phyloP scores from a whole-genome alignment of 2,113 vertebrate species.

The Eptatretus burgeri region DNA sequence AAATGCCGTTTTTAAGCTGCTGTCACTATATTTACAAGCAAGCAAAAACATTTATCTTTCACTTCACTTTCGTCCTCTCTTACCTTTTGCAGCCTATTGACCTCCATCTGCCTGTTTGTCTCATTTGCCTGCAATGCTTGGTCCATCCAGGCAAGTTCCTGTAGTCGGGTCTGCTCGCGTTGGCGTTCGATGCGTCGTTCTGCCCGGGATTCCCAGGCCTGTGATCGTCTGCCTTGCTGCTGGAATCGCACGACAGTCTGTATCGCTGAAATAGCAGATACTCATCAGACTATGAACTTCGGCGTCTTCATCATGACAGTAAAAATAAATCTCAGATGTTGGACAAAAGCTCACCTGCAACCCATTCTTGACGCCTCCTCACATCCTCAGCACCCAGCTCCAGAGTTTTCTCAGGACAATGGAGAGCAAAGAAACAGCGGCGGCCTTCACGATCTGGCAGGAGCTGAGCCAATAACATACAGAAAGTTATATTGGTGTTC shows the following conservation, averaged over 20 bases:
- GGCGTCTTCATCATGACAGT: too few relatives aligned
- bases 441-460: neutral
- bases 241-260: neutral
- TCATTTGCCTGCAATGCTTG: neutral
- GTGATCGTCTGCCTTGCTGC: constrained; percentile 1
- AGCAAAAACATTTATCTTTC: neutral
- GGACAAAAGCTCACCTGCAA: neutral
- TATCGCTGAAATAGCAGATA: neutral
- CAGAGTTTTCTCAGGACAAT: neutral
- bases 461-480: neutral
- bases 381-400: constrained; percentile 1
- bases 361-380: constrained; percentile 3
- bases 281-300: too few relatives aligned
- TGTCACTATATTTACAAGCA: neutral
- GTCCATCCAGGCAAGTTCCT: constrained; percentile 3
- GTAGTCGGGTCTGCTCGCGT: neutral
- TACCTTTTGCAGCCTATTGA: neutral
- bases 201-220: neutral
- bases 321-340: too few relatives aligned
- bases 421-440: constrained; percentile 2
- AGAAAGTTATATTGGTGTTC: too few relatives aligned
- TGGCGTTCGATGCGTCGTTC: neutral
- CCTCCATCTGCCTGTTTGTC: neutral
- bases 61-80: neutral
- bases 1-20: too few relatives aligned